Evolutionary conservation across 2,797 vertebrate genomes (phyloP).

Genomic region (Fundulus diaphanus): DNA sequence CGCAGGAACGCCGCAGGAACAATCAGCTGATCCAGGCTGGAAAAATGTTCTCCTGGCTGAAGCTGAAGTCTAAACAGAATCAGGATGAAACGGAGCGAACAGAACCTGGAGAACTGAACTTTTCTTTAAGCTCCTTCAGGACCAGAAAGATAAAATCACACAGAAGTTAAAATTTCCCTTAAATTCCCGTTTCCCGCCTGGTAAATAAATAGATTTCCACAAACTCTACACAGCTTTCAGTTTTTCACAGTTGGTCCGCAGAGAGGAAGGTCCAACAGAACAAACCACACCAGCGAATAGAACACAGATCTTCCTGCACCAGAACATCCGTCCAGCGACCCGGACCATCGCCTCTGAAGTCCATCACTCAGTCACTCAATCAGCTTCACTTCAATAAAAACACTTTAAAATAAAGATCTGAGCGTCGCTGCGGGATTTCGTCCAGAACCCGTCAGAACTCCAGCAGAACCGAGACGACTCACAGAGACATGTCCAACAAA

Average conservation of each 20-base stretch:
- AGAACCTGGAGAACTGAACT: background rate
- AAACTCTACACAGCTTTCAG: slow-evolving; percentile 63
- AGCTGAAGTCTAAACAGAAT: background rate
- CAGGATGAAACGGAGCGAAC: background rate
- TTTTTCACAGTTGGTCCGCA: slow-evolving; percentile 33
- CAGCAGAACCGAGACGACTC: background rate
- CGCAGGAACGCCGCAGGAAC: background rate
- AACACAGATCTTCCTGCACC: slow-evolving; percentile 51
- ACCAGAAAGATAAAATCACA: background rate
- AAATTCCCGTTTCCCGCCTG: slow-evolving; percentile 38
- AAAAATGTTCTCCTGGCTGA: background rate
- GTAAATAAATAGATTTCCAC: slow-evolving; percentile 71
- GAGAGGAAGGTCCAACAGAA: slow-evolving; percentile 41
- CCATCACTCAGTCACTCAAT: slow-evolving; percentile 44
- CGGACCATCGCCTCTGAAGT: no score
- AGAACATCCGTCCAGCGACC: slow-evolving; percentile 66
- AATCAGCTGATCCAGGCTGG: background rate
- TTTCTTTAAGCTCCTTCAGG: slow-evolving; percentile 1
- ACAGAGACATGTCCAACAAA: background rate
- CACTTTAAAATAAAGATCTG: background rate
- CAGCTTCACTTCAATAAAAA: slow-evolving; percentile 1
- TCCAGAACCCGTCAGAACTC: no score
- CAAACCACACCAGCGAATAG: slow-evolving; percentile 50
- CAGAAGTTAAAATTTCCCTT: slow-evolving; percentile 21
- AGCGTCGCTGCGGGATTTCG: background rate